Evolutionary conservation across 1,140 invertebrate genomes (phyloP).

Genomic region (Phenacoccus solenopsis): DNA sequence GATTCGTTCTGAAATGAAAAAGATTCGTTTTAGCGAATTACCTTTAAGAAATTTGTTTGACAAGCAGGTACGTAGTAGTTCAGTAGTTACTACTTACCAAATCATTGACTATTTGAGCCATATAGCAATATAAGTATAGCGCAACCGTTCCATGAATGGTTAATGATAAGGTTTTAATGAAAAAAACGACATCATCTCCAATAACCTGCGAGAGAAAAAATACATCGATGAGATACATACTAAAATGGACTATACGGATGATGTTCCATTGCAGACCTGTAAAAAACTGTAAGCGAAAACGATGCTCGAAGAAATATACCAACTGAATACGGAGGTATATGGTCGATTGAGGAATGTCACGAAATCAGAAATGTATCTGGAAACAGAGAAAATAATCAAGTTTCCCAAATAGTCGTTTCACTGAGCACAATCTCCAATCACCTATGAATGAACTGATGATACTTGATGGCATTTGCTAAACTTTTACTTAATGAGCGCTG

Average conservation of each 20-base stretch:
- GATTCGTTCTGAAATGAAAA: background rate
- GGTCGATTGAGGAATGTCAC: background rate
- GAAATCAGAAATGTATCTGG: background rate
- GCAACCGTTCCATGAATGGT: background rate
- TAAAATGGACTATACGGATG: background rate
- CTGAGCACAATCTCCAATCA: background rate
- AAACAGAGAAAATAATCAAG: background rate
- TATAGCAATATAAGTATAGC: background rate
- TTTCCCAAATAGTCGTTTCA: no score
- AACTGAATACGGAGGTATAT: background rate
- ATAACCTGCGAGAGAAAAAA: background rate
- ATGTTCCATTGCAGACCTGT: background rate
- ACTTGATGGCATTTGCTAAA: background rate
- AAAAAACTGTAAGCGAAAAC: background rate
- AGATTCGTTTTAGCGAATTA: no score
- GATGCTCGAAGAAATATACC: background rate
- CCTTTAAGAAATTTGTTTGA: no score
- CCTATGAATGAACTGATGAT: background rate
- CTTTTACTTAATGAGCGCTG: background rate
- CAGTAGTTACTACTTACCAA: background rate
- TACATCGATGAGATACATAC: background rate
- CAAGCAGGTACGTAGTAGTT: no score
- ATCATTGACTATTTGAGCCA: background rate
- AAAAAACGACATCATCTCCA: background rate
- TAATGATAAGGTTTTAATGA: background rate